These are phyloP conservation scores for Lacerta bilineata DNA, from an alignment of 2,797 vertebrate species.

Conservation along the genomic window DNA sequence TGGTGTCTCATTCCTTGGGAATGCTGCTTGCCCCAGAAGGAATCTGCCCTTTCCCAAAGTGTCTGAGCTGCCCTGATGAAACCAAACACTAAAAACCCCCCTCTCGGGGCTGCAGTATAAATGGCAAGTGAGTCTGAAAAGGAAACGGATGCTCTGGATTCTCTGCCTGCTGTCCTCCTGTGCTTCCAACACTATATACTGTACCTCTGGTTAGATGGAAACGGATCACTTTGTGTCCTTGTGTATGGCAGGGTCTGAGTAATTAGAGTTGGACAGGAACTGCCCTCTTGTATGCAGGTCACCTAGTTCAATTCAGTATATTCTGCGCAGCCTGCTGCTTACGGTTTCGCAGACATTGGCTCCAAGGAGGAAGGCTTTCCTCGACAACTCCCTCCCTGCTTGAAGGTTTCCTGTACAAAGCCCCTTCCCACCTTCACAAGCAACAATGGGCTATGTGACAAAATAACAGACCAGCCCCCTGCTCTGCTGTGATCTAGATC, in stretches of 20 bases:
- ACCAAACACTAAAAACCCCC: constrained; percentile 42
- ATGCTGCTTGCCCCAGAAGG: constrained; percentile 41
- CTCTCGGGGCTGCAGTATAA: background rate
- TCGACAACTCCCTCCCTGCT: constrained; percentile 5
- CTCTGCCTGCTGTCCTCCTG: background rate
- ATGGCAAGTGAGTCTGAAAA: constrained; percentile 25
- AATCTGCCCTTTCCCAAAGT: constrained; percentile 45
- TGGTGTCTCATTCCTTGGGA: constrained; percentile 30
- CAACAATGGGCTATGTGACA: too few relatives aligned
- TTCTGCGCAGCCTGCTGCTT: constrained; percentile 4
- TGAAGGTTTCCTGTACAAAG: constrained; percentile 11
- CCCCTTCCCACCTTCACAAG: background rate
- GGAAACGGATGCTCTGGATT: background rate
- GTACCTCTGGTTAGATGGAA: background rate
- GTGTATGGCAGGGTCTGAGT: background rate
- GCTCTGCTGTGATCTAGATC: too few relatives aligned
- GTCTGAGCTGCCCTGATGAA: constrained; percentile 20
- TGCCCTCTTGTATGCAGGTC: background rate
- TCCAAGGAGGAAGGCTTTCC: background rate
- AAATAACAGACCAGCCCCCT: background rate
- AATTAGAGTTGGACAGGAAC: constrained; percentile 39
- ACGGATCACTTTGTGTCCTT: background rate
- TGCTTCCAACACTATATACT: background rate
- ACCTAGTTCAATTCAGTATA: constrained; percentile 33
- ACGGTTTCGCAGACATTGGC: background rate